Evolutionary conservation across 2,113 vertebrate genomes (phyloP), one percentile per base, ranked within the genome.

Genomic region (Semnopithecus entellus): DNA sequence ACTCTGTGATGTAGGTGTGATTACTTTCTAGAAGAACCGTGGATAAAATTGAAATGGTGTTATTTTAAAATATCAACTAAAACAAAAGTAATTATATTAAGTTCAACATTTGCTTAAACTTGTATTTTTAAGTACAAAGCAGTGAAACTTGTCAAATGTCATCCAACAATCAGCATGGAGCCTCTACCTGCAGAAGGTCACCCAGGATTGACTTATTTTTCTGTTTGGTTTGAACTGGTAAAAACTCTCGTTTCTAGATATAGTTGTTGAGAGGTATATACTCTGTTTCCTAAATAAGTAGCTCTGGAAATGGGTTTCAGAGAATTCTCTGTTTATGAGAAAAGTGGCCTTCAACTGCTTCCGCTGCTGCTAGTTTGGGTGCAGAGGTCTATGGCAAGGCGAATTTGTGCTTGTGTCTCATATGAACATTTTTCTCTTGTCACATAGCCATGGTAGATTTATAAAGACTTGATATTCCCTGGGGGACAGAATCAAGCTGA

Each of bases 131-230:
- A 94, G 6, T 45, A n/a, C 4, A 76, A 13, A 64, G 27, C 7
- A 50, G 3, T 75, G 48, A 93, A 45, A 16, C 8, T 55, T 43
- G 3, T 8, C 8, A 73, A 1, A 57, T 9, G 2, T 48, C 35
- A 3, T 12, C 18, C 2, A 35, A 7, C 10, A 32, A 35, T 87
- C 48, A 61, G 5, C 57, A 8, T 1, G 16, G 8, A 7, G 1
- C 0, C 18, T 81, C 2, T n/a, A 2, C 2, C 20, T 78, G 9
- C 2, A 57, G 4, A 68, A 30, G 8, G 20, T 72, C 10, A 13
- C 8, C 75, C 70, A 32, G 12, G 35, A 61, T 50, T 35, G 8
- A 50, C 1, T 73, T 50, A 0, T 4, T 66, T 23, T n/a, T 52
- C 22, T 38, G 23, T 38, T 76, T 75, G 3, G 1, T n/a, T 87